Percentiles rank a stretch among this genome's conserved stretches.
Conservation (phyloP, 2,797 vertebrate species). For the Pseudotriccus pelzelni region DNA sequence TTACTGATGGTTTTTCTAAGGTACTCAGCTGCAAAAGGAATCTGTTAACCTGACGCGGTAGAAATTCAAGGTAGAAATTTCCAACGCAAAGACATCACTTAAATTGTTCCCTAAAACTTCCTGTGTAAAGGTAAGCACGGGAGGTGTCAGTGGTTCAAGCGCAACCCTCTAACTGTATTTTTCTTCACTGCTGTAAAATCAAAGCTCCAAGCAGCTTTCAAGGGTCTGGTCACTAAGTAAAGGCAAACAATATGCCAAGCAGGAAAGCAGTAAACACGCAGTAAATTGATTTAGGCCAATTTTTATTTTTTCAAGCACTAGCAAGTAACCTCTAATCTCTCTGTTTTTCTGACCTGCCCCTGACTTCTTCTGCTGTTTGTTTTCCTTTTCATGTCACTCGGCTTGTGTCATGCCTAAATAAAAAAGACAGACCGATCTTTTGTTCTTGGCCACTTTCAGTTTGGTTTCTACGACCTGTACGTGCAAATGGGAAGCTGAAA, state of each 20-base stretch:
- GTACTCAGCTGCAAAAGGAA: neutral
- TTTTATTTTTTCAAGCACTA: constrained; percentile 14
- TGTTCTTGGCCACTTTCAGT: neutral
- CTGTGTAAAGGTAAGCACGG: neutral
- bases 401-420: neutral
- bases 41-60: neutral
- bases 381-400: neutral
- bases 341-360: constrained; percentile 24
- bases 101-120: neutral
- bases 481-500: neutral
- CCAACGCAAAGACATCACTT: neutral
- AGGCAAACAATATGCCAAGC: neutral
- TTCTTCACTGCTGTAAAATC: neutral
- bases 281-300: neutral
- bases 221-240: neutral
- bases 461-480: neutral
- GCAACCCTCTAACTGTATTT: neutral
- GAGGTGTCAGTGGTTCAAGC: neutral
- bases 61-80: neutral
- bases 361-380: constrained; percentile 19
- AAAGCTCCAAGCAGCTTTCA: neutral
- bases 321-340: neutral
- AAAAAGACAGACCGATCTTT: neutral
- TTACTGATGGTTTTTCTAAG: neutral
- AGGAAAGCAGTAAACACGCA: neutral